Evolutionary conservation across 2,888 invertebrate species (phyloP), one percentile per base, ranked within the genome.

Genomic region (Linyphia triangularis): DNA sequence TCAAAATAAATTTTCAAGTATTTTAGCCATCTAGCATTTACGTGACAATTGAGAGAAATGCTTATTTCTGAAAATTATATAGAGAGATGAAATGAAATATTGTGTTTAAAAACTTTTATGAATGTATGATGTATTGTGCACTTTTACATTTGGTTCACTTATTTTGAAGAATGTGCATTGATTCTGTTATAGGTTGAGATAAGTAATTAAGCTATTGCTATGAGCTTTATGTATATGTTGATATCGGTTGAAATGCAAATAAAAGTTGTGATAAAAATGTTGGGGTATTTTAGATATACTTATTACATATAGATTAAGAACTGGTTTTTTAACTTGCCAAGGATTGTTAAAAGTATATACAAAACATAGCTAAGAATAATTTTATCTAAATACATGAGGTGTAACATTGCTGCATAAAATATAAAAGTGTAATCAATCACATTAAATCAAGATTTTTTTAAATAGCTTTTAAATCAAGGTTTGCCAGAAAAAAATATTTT

Each of bases 211-310:
- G 37, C 61, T 77, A 28, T 77, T 57, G 22, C 30, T 24, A 81
- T 81, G 81, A 81, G 81, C 81, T 81, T 81, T 81, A 70, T 81
- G 59, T 81, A 59, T 59, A 57, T 70, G 70, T 70, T 69, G 69
- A 61, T 79, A 70, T 70, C 70, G 33, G 70, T 70, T 81, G 57
- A 61, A 59, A 57, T 81, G 67, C 67, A 67, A 79, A 79, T 28
- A 40, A 69, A 81, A 81, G 6, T 81, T 81, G 69, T 81, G 81
- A 81, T 81, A 81, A 51, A 16, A 69, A 59, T 1, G n/a, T n/a
- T n/a, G n/a, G n/a, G n/a, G n/a, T n/a, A n/a, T n/a, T n/a, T n/a
- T n/a, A n/a, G n/a, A n/a, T n/a, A n/a, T n/a, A n/a, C n/a, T n/a
- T n/a, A n/a, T 40, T 9, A 40, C 40, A 3, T 40, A 40, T 40